phyloP scores from a whole-genome alignment of 2,113 vertebrate species.

The Rattus rattus region DNA sequence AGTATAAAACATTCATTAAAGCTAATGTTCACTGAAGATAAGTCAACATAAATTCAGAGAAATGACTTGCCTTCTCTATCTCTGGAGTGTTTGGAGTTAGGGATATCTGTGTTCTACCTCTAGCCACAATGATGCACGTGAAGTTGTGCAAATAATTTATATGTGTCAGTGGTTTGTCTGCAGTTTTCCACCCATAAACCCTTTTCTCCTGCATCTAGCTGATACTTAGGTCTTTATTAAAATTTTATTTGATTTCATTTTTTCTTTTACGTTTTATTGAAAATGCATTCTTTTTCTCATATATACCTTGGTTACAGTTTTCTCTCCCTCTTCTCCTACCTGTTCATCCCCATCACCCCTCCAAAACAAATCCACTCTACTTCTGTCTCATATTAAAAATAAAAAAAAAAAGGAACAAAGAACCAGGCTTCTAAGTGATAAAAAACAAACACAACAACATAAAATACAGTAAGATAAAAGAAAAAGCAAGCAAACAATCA shows the following conservation, averaged over 20 bases:
- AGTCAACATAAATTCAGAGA: background rate
- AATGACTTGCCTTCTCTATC: background rate
- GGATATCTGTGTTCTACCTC: background rate
- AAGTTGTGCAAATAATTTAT: background rate
- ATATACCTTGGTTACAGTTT: background rate
- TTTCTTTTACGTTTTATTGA: background rate
- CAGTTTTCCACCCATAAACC: background rate
- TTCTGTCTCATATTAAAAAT: background rate
- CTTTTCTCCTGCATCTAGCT: background rate
- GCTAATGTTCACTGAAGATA: background rate
- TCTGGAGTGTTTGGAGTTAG: background rate
- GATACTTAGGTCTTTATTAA: background rate
- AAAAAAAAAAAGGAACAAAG: background rate
- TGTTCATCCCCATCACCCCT: accelerated
- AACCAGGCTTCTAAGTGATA: background rate
- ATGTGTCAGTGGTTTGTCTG: background rate
- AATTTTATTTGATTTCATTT: background rate
- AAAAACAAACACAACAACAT: background rate
- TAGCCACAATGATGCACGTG: background rate
- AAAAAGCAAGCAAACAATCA: no score
- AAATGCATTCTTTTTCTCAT: background rate
- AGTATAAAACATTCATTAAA: background rate
- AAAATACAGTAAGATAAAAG: background rate
- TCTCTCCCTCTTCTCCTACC: accelerated
- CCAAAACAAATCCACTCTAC: no score